These are phyloP conservation scores for Protonibea diacanthus DNA, from an alignment of 2,797 vertebrate species.

Conservation along the genomic window DNA sequence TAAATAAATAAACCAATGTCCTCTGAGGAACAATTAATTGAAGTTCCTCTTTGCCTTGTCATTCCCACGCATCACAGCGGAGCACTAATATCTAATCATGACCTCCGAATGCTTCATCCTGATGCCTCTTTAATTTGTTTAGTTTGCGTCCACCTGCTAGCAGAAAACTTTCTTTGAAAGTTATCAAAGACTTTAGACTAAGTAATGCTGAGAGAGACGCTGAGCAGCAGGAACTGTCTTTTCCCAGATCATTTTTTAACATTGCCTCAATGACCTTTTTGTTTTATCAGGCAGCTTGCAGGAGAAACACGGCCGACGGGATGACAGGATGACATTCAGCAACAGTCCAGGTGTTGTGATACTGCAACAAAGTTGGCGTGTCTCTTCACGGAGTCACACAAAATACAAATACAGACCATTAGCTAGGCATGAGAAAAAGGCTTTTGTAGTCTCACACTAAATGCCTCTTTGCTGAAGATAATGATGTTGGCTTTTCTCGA, in stretches of 20 bases:
- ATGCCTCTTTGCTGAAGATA: not conserved
- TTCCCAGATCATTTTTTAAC: slow-evolving; percentile 15
- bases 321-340: slow-evolving; percentile 65
- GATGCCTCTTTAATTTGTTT: slow-evolving; percentile 29
- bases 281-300: slow-evolving; percentile 34
- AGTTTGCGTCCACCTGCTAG: slow-evolving; percentile 36
- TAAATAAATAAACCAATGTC: slow-evolving; percentile 5
- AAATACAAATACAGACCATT: not conserved
- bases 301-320: slow-evolving; percentile 17
- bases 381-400: not conserved
- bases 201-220: not conserved
- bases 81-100: slow-evolving; percentile 37
- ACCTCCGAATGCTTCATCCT: slow-evolving; percentile 50
- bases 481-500: not conserved
- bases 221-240: not conserved
- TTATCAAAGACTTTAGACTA: slow-evolving; percentile 43
- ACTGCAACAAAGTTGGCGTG: not conserved
- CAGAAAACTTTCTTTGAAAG: slow-evolving; percentile 41
- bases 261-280: slow-evolving; percentile 55
- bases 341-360: slow-evolving; percentile 24
- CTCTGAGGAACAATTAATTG: slow-evolving; percentile 33
- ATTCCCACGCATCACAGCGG: slow-evolving; percentile 26
- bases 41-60: slow-evolving; percentile 25
- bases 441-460: not conserved
- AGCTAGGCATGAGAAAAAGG: not conserved